Conservation (phyloP, 1,140 invertebrate genomes). For the honey bee (Apis mellifera) region Amel_HAv3.1 CM009934.2:3396501-3397000, state of each 20-base stretch:
- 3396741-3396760: neutral
- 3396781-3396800: neutral
- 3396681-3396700: neutral
- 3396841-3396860: conserved; percentile 38
- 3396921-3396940: neutral
- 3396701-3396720: conserved; percentile 2
- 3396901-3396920: neutral
- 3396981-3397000: neutral
- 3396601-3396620: neutral
- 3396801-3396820: conserved; percentile 8
- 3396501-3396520: neutral
- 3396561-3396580: neutral
- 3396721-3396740: neutral
- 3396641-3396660: neutral
- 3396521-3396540: neutral
- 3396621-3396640: conserved; percentile 2
- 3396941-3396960: conserved; percentile 21
- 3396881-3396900: neutral
- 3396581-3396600: neutral
- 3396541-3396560: conserved; percentile 4
- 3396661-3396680: conserved; percentile 9
- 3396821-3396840: neutral
- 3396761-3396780: conserved; percentile 13
- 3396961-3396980: neutral
- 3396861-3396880: neutral